These are phyloP conservation scores for Elephantulus edwardii DNA, from an alignment of 2,113 vertebrate genomes.

Conservation along the genomic window DNA sequence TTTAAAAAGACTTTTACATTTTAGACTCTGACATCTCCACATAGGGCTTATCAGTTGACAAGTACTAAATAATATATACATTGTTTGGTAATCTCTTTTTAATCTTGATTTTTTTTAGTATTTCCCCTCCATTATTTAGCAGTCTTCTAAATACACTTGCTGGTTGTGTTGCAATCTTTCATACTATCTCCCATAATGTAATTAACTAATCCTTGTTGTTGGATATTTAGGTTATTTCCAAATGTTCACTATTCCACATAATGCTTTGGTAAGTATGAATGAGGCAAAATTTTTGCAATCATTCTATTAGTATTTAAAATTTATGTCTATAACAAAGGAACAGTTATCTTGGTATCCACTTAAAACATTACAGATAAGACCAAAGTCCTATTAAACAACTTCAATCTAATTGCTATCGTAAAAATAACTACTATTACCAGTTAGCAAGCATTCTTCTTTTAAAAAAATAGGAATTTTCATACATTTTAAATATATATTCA, in stretches of 20 bases:
- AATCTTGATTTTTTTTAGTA: neutral
- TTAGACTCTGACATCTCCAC: neutral
- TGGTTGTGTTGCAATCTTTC: neutral
- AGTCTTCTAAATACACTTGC: neutral
- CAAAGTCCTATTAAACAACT: neutral
- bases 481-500: neutral
- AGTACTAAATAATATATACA: neutral
- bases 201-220: neutral
- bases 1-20: neutral
- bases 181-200: neutral
- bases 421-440: neutral
- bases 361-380: neutral
- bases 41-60: neutral
- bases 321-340: neutral
- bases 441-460: neutral
- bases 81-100: neutral
- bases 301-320: neutral
- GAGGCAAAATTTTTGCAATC: neutral
- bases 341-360: neutral
- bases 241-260: neutral
- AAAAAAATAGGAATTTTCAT: too few species aligned
- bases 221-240: conserved; percentile 22
- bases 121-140: neutral
- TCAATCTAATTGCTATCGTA: neutral
- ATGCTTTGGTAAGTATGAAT: neutral